phyloP scores from a whole-genome alignment of 2,888 invertebrate species.

The Ichneumoninae sp. region DNA sequence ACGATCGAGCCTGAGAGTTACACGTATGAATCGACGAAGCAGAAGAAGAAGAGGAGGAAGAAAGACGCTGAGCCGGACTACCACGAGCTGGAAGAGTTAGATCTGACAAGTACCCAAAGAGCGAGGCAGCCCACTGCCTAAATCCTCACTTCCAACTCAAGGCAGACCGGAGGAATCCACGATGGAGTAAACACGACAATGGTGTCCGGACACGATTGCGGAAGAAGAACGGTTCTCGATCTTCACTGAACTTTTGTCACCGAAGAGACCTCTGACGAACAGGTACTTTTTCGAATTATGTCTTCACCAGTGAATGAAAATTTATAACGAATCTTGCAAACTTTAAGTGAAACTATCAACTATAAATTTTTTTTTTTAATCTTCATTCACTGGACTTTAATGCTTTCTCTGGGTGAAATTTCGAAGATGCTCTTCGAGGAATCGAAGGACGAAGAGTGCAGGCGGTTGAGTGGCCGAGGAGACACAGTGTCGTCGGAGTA shows the following conservation, averaged over 20 bases:
- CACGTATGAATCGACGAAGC: conserved; percentile 2
- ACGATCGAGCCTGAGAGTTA: conserved; percentile 23
- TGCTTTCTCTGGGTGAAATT: background rate
- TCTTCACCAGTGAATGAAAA: conserved; percentile 32
- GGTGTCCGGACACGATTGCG: conserved; percentile 16
- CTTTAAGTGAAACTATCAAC: background rate
- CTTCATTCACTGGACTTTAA: conserved; percentile 26
- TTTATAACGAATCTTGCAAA: background rate
- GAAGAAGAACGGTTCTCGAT: background rate
- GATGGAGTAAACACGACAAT: conserved; percentile 5
- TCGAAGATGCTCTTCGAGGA: background rate
- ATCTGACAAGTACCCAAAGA: conserved; percentile 86
- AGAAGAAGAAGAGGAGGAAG: conserved; percentile 36
- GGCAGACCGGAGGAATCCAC: conserved; percentile 75
- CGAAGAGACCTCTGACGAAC: conserved; percentile 42
- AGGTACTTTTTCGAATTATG: background rate
- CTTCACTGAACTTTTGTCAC: conserved; percentile 49
- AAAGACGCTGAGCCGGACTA: conserved; percentile 73
- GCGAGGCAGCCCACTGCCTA: conserved; percentile 84
- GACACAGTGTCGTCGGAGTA: conserved; percentile 28
- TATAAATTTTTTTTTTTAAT: background rate
- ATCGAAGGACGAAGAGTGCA: conserved; percentile 34
- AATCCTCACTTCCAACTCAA: conserved; percentile 89
- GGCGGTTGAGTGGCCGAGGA: conserved; percentile 4
- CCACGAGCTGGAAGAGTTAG: conserved; percentile 91